Percentiles rank a stretch among this genome's conserved stretches.
These are phyloP conservation scores for Lepus americanus DNA, from an alignment of 2,113 vertebrate species.

Conservation along the genomic window DNA sequence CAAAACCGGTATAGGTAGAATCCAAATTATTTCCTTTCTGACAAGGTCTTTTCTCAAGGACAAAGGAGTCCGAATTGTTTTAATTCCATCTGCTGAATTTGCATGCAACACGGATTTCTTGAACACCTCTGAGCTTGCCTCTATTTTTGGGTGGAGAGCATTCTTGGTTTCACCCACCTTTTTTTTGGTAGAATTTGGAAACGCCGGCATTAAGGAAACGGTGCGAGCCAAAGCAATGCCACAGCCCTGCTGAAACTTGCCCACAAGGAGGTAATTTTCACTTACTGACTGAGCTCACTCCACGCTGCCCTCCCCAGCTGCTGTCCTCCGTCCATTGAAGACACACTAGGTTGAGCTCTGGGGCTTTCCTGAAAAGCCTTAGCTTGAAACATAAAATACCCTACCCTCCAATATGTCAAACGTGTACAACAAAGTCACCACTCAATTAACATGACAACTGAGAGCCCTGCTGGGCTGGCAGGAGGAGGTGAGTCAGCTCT, in stretches of 20 bases:
- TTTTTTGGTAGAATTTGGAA: slow-evolving; percentile 48
- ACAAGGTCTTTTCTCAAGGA: slow-evolving; percentile 79
- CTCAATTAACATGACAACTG: not conserved
- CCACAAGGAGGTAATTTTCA: slow-evolving; percentile 62
- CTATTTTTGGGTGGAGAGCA: not conserved
- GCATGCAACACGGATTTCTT: slow-evolving; percentile 10
- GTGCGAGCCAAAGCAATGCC: slow-evolving; percentile 38
- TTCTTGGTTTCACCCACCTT: slow-evolving; percentile 3
- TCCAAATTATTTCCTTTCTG: slow-evolving; percentile 49
- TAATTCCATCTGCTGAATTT: slow-evolving; percentile 63
- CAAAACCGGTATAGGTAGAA: not conserved
- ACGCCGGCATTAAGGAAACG: slow-evolving; percentile 19
- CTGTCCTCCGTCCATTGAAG: slow-evolving; percentile 64
- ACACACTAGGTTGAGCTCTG: slow-evolving; percentile 48
- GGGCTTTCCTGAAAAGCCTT: slow-evolving; percentile 67
- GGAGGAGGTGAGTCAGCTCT: slow-evolving; percentile 71
- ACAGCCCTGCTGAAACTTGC: slow-evolving; percentile 71
- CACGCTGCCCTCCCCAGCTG: slow-evolving; percentile 80
- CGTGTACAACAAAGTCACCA: not conserved
- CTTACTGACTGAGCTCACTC: slow-evolving; percentile 27
- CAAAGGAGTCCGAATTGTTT: slow-evolving; percentile 63
- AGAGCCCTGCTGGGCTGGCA: slow-evolving; percentile 31
- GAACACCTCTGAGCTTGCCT: not conserved
- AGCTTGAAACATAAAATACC: slow-evolving; percentile 61
- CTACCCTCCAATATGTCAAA: not conserved